These are phyloP conservation scores for Pipistrellus pipistrellus DNA, from an alignment of 2,797 vertebrate genomes.

Conservation along the genomic window DNA sequence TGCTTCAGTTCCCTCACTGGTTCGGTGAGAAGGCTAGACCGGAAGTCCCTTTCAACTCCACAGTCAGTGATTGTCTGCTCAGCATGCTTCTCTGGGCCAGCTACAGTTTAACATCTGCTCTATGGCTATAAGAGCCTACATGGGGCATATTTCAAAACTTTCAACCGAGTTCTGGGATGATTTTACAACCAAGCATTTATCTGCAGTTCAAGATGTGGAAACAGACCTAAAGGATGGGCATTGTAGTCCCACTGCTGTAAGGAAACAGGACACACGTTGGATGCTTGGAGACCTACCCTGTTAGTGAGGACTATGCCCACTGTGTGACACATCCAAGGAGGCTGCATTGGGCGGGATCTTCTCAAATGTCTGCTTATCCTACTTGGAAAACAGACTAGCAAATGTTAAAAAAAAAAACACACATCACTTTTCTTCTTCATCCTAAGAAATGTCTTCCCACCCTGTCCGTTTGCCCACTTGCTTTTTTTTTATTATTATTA, in stretches of 20 bases:
- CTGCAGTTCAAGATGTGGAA: neutral
- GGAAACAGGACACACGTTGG: neutral
- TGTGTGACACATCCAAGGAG: neutral
- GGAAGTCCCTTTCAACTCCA: neutral
- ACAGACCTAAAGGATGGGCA: neutral
- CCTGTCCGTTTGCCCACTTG: neutral
- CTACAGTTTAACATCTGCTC: neutral
- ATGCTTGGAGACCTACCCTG: neutral
- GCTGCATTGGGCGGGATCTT: neutral
- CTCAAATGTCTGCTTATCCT: neutral
- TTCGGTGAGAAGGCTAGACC: neutral
- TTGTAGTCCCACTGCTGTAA: neutral
- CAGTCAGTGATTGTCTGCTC: neutral
- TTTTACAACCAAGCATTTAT: constrained; percentile 16
- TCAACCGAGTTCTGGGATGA: neutral
- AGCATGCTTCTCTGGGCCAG: neutral
- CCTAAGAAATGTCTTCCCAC: neutral
- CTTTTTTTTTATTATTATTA: neutral
- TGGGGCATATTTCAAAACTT: neutral
- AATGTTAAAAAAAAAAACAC: neutral
- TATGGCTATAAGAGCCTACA: neutral
- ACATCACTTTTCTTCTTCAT: neutral
- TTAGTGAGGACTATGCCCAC: neutral
- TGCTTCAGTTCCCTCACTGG: neutral
- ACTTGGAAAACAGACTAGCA: constrained; percentile 26